Evolutionary conservation across 2,113 vertebrate genomes (phyloP).

Genomic region (Diadophis punctatus): DNA sequence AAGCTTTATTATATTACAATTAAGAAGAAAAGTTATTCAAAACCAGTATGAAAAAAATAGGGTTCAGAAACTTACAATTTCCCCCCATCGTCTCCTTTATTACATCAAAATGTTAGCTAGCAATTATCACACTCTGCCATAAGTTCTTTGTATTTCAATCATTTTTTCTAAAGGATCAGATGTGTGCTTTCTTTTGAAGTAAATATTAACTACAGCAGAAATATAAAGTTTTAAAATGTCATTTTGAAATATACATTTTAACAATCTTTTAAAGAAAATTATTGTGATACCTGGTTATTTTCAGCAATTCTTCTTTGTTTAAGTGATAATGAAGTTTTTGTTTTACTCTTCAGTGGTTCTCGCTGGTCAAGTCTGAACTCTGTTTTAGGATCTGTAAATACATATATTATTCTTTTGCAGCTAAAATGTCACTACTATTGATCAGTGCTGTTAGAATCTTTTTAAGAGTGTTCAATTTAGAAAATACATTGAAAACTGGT

Average conservation of each 20-base stretch:
- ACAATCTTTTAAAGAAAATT: neutral
- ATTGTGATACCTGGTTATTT: slow-evolving; percentile 74
- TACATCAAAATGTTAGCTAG: neutral
- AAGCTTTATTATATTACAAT: neutral
- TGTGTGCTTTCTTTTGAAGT: neutral
- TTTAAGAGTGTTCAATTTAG: neutral
- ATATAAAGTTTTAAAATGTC: neutral
- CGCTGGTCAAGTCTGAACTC: slow-evolving; percentile 83
- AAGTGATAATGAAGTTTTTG: slow-evolving; percentile 73
- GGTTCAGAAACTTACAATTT: neutral
- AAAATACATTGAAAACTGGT: neutral
- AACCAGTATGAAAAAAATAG: neutral
- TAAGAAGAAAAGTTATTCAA: neutral
- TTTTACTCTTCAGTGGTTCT: slow-evolving; percentile 79
- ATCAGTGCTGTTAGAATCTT: neutral
- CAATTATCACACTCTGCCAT: neutral
- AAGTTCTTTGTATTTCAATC: neutral
- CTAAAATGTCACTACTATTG: neutral
- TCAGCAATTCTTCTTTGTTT: slow-evolving; percentile 78
- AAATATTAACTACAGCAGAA: neutral
- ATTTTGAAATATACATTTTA: neutral
- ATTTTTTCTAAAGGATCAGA: neutral
- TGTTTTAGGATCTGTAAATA: slow-evolving; percentile 70
- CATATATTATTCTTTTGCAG: slow-evolving; percentile 50
- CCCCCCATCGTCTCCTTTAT: neutral